A percentile compares a stretch with the other conserved stretches of the same genome.
Evolutionary conservation across 1,140 invertebrate species (phyloP).

Genomic region (Drosophila pallidifrons): DNA sequence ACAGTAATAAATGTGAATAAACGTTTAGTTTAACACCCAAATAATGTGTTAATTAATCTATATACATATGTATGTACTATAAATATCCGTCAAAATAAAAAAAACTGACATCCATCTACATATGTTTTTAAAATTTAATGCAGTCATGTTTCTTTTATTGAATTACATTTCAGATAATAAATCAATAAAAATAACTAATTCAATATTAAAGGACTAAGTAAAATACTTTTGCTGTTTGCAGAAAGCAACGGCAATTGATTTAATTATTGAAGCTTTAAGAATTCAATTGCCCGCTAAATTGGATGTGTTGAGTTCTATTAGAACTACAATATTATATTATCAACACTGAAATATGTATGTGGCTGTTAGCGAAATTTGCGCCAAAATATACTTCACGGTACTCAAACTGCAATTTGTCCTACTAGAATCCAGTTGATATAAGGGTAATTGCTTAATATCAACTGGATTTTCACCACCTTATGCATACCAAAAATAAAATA

Average conservation of each 20-base stretch:
- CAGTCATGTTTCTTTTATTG: not conserved
- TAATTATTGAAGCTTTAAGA: too few relatives aligned
- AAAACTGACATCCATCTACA: not conserved
- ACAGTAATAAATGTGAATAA: not conserved
- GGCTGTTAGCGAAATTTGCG: not conserved
- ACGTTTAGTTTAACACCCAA: not conserved
- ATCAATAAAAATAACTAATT: too few relatives aligned
- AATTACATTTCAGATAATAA: not conserved
- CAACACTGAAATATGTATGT: not conserved
- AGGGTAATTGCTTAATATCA: too few relatives aligned
- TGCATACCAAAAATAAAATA: too few relatives aligned
- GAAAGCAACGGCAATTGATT: too few relatives aligned
- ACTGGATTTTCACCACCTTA: too few relatives aligned
- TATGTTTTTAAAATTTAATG: not conserved
- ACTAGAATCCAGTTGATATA: not conserved
- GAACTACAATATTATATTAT: too few relatives aligned
- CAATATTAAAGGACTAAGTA: too few relatives aligned
- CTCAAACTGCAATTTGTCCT: not conserved
- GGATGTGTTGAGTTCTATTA: too few relatives aligned
- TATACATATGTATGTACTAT: not conserved
- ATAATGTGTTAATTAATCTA: not conserved
- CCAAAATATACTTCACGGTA: constrained; percentile 2
- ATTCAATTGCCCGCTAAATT: too few relatives aligned
- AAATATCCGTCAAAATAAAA: constrained; percentile 1
- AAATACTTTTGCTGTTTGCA: too few relatives aligned